Conservation (phyloP, 64 coral and sea anemone species). For the Catalaphyllia jardinei region DNA sequence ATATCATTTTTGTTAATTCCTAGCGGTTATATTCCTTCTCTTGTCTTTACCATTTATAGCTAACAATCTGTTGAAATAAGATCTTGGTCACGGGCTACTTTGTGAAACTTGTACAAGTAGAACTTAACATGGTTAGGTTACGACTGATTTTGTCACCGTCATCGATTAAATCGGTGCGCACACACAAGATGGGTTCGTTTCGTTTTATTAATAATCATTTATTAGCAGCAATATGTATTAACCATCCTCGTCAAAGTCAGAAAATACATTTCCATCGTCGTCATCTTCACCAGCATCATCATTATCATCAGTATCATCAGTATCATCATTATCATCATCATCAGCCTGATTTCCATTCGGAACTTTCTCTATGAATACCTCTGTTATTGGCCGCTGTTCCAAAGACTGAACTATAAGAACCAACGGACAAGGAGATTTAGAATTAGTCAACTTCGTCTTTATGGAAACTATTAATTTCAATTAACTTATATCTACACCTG, state of each 20-base stretch:
- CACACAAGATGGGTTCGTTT: not conserved
- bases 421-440: not conserved
- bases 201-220: not conserved
- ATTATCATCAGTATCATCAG: not conserved
- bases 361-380: not conserved
- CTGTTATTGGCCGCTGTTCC: not conserved
- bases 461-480: too few relatives aligned
- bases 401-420: not conserved
- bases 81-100: too few relatives aligned
- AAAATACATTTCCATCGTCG: conserved; percentile 4
- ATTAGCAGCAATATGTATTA: not conserved
- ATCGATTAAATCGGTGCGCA: too few relatives aligned
- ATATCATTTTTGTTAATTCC: too few relatives aligned
- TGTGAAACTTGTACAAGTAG: too few relatives aligned
- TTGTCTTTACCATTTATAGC: too few relatives aligned
- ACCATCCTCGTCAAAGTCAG: conserved; percentile 1
- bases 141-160: too few relatives aligned
- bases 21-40: too few relatives aligned
- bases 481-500: too few relatives aligned
- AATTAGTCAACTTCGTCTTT: not conserved
- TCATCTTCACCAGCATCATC: not conserved
- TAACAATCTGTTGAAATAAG: too few relatives aligned
- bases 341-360: not conserved
- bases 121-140: too few relatives aligned
- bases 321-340: not conserved